Percentiles rank a stretch among this genome's conserved stretches.
phyloP scores from a whole-genome alignment of 2,113 vertebrate genomes.

The Canis aureus region DNA sequence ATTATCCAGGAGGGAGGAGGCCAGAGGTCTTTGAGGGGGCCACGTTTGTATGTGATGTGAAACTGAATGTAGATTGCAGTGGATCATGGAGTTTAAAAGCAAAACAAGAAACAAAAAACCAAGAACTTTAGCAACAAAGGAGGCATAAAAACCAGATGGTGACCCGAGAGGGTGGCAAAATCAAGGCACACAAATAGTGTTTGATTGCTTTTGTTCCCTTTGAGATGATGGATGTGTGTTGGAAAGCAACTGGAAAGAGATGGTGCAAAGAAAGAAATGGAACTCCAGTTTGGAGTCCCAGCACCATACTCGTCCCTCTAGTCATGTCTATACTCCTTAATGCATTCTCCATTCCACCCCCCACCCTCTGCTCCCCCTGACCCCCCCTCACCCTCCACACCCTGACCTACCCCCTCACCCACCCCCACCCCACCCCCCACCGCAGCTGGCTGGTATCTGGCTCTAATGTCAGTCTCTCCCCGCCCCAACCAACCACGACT shows the following conservation, averaged over 20 bases:
- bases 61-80: not conserved
- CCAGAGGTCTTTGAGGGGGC: not conserved
- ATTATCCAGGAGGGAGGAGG: not conserved
- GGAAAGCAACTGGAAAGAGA: not conserved
- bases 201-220: not conserved
- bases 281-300: not conserved
- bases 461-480: no score
- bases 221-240: not conserved
- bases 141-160: not conserved
- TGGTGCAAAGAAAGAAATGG: accelerated
- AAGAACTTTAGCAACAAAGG: not conserved
- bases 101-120: not conserved
- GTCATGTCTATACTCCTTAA: not conserved
- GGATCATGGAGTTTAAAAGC: not conserved
- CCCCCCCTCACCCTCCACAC: no score
- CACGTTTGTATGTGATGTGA: not conserved
- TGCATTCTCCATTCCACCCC: not conserved
- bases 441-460: not conserved
- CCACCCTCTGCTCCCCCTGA: no score
- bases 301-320: not conserved
- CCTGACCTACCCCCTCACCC: not conserved
- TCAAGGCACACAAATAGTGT: not conserved
- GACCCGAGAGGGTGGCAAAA: not conserved
- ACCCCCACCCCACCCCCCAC: no score
- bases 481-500: accelerated